Evolutionary conservation across 2,888 invertebrate genomes (phyloP), one percentile per base, ranked within the genome.

Genomic region (Sialis fuliginosa): DNA sequence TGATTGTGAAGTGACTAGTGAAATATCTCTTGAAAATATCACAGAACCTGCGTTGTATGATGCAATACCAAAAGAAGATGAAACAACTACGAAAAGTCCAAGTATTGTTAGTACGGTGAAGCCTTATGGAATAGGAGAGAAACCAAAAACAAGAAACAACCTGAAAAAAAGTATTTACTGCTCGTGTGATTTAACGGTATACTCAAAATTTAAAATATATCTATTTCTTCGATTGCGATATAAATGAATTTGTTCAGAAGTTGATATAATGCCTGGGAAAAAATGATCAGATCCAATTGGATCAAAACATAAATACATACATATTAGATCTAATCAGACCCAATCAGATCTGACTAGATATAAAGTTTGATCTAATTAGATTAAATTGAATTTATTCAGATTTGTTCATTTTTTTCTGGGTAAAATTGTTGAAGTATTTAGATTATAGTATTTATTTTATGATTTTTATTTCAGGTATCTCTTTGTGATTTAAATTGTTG

Each of bases 401-500:
- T 22, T 22, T 22, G 22, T 22, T 22, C 2, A 22, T 22, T 45
- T 47, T n/a, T 13, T 33, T 22, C 39, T 48, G 33, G 33, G 32
- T 48, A 46, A n/a, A 22, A 33, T 30, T 41, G 9, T 10, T 41
- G 10, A 22, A 30, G 9, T 33, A 9, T 10, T n/a, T 41, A 6
- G 41, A 10, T 45, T 31, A 10, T 40, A 8, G n/a, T 8, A 13
- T 43, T 6, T 32, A 32, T 43, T 32, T 9, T 13, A 44, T 30
- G 6, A 5, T 4, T 34, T 45, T 45, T 42, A 53, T 60, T 64
- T 48, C 54, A 81, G 80, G 63, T 64, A 44, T 65, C 69, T 54
- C 65, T 68, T 35, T 90, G 90, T 64, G 86, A 90, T 63, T 72
- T 86, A 46, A 82, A 86, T 61, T 90, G 89, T 59, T 89, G 88